These are phyloP conservation scores for Mungos mungo DNA, from an alignment of 2,113 vertebrate genomes.

Conservation along the genomic window DNA sequence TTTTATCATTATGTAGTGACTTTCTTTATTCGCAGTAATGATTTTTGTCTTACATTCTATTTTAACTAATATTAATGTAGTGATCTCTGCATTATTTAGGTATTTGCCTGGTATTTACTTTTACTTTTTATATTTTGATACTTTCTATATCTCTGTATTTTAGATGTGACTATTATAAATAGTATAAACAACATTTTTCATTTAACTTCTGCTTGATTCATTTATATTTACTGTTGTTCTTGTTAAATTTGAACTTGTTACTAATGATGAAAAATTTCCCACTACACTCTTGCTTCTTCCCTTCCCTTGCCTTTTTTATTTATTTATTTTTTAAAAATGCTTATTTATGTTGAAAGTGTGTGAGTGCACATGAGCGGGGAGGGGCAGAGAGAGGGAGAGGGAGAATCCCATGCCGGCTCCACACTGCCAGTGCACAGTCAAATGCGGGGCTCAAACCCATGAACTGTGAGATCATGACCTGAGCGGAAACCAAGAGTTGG, in stretches of 20 bases:
- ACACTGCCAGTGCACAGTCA: no score
- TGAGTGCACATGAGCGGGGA: no score
- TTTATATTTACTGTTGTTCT: conserved; percentile 8
- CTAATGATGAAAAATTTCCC: background rate
- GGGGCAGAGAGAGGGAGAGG: no score
- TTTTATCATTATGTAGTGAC: background rate
- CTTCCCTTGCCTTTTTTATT: background rate
- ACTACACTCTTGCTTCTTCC: background rate
- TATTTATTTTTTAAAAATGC: no score
- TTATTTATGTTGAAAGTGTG: no score
- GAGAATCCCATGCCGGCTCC: no score
- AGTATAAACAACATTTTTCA: background rate
- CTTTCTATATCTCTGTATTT: background rate
- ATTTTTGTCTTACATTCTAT: background rate
- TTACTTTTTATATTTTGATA: background rate
- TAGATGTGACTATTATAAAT: background rate
- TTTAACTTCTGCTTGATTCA: background rate
- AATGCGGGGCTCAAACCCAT: no score
- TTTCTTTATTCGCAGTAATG: background rate
- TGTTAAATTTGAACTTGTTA: background rate
- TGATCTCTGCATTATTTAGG: background rate
- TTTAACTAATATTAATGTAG: background rate
- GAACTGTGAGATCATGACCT: no score
- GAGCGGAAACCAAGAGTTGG: no score
- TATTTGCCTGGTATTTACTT: background rate